Percentiles rank a stretch among this genome's conserved stretches.
These are phyloP conservation scores for Gyps fulvus DNA, from an alignment of 2,113 vertebrate species.

Conservation along the genomic window DNA sequence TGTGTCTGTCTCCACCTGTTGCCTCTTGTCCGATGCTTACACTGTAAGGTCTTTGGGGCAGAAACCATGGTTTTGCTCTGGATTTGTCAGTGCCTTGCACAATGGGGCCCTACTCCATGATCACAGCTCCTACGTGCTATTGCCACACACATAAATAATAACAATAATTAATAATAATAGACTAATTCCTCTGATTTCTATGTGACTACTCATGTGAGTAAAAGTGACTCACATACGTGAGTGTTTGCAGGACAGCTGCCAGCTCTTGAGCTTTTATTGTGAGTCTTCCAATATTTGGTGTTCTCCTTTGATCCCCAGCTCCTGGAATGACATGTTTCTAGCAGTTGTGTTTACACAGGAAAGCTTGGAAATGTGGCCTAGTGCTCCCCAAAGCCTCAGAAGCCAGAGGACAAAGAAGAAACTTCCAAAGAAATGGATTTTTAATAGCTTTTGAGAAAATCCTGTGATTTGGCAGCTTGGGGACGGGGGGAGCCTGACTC, in stretches of 20 bases:
- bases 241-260: slow-evolving; percentile 5
- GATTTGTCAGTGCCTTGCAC: slow-evolving; percentile 3
- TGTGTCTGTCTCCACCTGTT: slow-evolving; percentile 36
- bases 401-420: not conserved
- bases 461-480: not conserved
- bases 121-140: slow-evolving; percentile 8
- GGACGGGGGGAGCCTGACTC: not conserved
- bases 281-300: slow-evolving; percentile 56
- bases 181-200: slow-evolving; percentile 54
- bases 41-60: slow-evolving; percentile 38
- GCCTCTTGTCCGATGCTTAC: not conserved
- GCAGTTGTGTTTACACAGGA: not conserved
- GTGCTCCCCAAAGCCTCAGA: not conserved
- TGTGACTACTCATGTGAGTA: slow-evolving; percentile 60
- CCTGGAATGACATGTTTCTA: slow-evolving; percentile 50
- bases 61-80: slow-evolving; percentile 8
- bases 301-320: slow-evolving; percentile 49
- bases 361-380: slow-evolving; percentile 32
- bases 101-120: not conserved
- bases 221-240: slow-evolving; percentile 40
- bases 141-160: slow-evolving; percentile 58
- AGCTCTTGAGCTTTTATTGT: slow-evolving; percentile 43
- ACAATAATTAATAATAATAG: slow-evolving; percentile 63
- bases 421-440: not conserved
- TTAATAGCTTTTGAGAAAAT: slow-evolving; percentile 9